Evolutionary conservation across 1,140 invertebrate genomes (phyloP), one percentile per base, ranked within the genome.

Genomic region (Capitella teleta): DNA sequence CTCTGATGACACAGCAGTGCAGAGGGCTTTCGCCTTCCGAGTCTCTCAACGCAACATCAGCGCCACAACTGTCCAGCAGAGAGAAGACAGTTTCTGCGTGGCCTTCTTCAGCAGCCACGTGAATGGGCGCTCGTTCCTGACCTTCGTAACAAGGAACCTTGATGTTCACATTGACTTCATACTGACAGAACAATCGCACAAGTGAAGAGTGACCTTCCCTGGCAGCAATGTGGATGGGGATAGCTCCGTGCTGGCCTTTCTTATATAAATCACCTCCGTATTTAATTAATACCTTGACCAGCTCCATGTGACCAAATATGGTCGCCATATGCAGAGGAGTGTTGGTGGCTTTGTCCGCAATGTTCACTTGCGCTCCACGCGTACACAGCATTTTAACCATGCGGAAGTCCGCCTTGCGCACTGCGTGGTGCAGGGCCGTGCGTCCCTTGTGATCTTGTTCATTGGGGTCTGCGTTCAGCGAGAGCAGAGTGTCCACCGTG

Each of bases 101-200:
- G 26, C 53, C 53, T 5, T 51, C 24, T 19, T 28, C 32, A 8
- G 48, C 53, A 16, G 53, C 53, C 5, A 51, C 47, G 23, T 54
- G 53, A 21, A 54, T n/a, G 16, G 53, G 47, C 16, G 48, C 23
- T 34, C 50, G 44, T 34, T 54, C 53, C 8, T 28, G 40, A 21
- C 41, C 43, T 38, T 54, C 53, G 38, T 54, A 54, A 45, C 53
- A 54, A 8, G 53, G 48, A 36, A 54, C 43, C 19, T 51, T 54
- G 14, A 51, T 36, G 28, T 54, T 42, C 12, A 43, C 37, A 46
- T 50, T 50, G 25, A 45, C 48, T 6, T 44, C 43, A 6, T 50
- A 36, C 2, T 45, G 28, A 28, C 41, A 36, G 25, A 54, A 54
- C 3, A 50, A 19, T 23, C 34, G n/a, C 19, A 54, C 18, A 6